These are phyloP conservation scores for Geotrupes spiniger DNA, from an alignment of 2,888 invertebrate species.

Conservation along the genomic window DNA sequence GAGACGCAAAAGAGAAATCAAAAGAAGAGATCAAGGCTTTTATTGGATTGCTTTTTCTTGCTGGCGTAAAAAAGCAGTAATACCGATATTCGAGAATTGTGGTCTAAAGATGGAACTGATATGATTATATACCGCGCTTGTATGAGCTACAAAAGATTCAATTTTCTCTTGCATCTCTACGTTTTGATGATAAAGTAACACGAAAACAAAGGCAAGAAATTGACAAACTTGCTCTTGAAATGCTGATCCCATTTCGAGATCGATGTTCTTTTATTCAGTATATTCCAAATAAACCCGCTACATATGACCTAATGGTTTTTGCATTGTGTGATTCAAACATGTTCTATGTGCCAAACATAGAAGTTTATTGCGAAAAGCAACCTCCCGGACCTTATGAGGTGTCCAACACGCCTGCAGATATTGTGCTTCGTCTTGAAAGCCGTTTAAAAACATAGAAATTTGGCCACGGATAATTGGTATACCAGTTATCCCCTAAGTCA, in stretches of 20 bases:
- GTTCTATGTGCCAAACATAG: constrained; percentile 23
- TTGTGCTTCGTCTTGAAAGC: constrained; percentile 20
- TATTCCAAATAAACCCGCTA: no score
- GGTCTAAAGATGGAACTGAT: constrained; percentile 3
- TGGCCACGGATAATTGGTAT: constrained; percentile 32
- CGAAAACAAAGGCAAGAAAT: no score
- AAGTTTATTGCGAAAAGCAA: no score
- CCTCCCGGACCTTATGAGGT: constrained; percentile 24
- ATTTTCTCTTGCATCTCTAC: constrained; percentile 1
- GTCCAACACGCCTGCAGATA: constrained; percentile 21
- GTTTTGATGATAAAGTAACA: constrained; percentile 13
- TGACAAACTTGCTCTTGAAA: no score
- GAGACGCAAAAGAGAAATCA: constrained; percentile 3
- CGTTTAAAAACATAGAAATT: constrained; percentile 22
- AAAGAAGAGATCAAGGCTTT: no score
- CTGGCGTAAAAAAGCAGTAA: no score
- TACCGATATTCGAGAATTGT: constrained; percentile 5
- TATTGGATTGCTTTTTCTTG: no score
- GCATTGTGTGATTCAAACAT: constrained; percentile 27
- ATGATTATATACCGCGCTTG: constrained; percentile 2
- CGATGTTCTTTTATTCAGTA: constrained; percentile 25
- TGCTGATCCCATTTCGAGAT: constrained; percentile 19
- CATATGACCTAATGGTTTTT: constrained; percentile 32
- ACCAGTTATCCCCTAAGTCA: constrained; percentile 26
- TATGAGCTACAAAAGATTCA: constrained; percentile 3